Conservation (phyloP, 2,888 invertebrate genomes). For the Drosophila anceps region DNA sequence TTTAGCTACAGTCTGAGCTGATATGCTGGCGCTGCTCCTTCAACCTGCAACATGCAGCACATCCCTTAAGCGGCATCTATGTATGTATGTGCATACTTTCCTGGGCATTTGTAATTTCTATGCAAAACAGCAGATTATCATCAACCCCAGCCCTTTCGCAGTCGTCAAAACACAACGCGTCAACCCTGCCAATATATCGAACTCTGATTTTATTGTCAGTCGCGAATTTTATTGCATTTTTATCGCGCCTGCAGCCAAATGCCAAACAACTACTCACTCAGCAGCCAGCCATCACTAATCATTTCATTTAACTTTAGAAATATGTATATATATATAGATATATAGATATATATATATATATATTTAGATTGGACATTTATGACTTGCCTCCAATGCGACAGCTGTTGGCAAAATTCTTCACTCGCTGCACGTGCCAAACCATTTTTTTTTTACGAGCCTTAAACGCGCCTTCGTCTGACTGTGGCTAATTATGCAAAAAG, state of each 20-base stretch:
- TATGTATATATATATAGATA: slow-evolving; percentile 50
- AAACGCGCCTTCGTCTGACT: slow-evolving; percentile 41
- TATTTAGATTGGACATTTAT: slow-evolving; percentile 66
- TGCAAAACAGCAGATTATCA: slow-evolving; percentile 46
- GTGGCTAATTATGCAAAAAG: slow-evolving; percentile 69
- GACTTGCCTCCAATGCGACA: slow-evolving; percentile 56
- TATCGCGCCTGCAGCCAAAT: slow-evolving; percentile 72
- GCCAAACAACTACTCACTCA: slow-evolving; percentile 53
- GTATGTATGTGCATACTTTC: no score
- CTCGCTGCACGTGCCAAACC: slow-evolving; percentile 61
- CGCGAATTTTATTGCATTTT: slow-evolving; percentile 80
- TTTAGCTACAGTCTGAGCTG: background rate
- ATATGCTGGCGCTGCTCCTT: slow-evolving; percentile 10
- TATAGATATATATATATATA: slow-evolving; percentile 43
- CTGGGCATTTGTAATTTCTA: slow-evolving; percentile 41
- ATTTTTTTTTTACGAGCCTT: slow-evolving; percentile 62
- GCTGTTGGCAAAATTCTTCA: slow-evolving; percentile 47
- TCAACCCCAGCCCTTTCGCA: slow-evolving; percentile 17
- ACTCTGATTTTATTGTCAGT: slow-evolving; percentile 55
- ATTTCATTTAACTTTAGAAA: slow-evolving; percentile 75
- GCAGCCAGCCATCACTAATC: slow-evolving; percentile 81
- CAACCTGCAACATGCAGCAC: slow-evolving; percentile 34
- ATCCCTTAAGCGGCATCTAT: slow-evolving; percentile 30
- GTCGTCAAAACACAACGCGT: slow-evolving; percentile 41
- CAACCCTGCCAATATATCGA: slow-evolving; percentile 71